Conservation (phyloP, 2,888 invertebrate species). For the Oasisia sp. region DNA sequence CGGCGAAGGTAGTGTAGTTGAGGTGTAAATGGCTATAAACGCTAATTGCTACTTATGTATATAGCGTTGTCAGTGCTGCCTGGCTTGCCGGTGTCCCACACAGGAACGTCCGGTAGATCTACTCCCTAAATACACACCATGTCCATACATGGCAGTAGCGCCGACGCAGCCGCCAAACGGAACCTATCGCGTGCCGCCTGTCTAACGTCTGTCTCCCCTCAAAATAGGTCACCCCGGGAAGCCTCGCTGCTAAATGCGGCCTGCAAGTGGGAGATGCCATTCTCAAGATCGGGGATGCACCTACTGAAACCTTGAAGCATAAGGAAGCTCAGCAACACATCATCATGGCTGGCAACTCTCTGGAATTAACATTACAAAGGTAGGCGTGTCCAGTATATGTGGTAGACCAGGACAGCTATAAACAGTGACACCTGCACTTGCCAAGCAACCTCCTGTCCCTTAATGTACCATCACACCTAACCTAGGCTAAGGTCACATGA, state of each 20-base stretch:
- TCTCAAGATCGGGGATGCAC: constrained; percentile 57
- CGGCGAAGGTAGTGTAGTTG: not conserved
- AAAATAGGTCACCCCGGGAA: constrained; percentile 62
- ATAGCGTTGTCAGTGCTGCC: not conserved
- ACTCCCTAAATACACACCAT: constrained; percentile 9
- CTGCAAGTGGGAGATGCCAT: constrained; percentile 63
- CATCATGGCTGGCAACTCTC: constrained; percentile 57
- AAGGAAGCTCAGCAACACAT: constrained; percentile 64
- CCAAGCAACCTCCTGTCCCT: not conserved
- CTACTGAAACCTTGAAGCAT: constrained; percentile 55
- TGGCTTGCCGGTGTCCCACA: not conserved
- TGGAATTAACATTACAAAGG: constrained; percentile 62
- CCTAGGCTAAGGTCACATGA: not conserved
- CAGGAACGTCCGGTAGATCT: not conserved
- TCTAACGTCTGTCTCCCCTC: constrained; percentile 26
- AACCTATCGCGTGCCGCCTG: not conserved
- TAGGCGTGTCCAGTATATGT: constrained; percentile 34
- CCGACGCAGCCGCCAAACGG: not conserved
- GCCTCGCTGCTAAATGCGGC: constrained; percentile 63
- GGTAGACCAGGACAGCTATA: not conserved
- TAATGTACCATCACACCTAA: not conserved
- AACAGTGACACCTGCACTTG: not conserved
- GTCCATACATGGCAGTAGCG: constrained; percentile 3
- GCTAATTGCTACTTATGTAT: not conserved
- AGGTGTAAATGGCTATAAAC: not conserved